Percentiles rank a stretch among this genome's conserved stretches.
phyloP scores from a whole-genome alignment of 2,888 invertebrate species.

The Aleiodes leptofemur region DNA sequence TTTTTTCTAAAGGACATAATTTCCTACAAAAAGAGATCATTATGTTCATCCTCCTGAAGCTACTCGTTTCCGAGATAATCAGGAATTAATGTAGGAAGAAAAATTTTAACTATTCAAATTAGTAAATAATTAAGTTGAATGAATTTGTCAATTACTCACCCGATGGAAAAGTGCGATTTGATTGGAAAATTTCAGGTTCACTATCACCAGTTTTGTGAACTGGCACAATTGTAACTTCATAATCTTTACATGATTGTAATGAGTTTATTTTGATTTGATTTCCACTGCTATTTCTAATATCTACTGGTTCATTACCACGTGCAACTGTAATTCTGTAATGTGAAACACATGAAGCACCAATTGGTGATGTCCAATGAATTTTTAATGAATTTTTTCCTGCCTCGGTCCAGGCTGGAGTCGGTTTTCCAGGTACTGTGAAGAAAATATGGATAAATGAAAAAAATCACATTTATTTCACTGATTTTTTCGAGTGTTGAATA shows the following conservation, averaged over 20 bases:
- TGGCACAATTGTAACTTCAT: slow-evolving; percentile 58
- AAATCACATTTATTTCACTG: no score
- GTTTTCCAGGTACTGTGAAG: slow-evolving; percentile 58
- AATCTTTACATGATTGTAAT: slow-evolving; percentile 61
- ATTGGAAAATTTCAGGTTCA: slow-evolving; percentile 38
- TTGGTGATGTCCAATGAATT: slow-evolving; percentile 62
- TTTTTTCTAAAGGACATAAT: no score
- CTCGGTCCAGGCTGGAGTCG: slow-evolving; percentile 46
- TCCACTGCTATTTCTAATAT: slow-evolving; percentile 17
- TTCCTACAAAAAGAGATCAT: no score
- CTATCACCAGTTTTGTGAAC: slow-evolving; percentile 57
- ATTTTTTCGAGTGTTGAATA: no score
- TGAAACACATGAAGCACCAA: slow-evolving; percentile 60
- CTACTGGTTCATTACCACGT: slow-evolving; percentile 31
- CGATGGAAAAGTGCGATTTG: slow-evolving; percentile 50
- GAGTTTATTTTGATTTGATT: slow-evolving; percentile 54
- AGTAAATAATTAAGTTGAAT: no score
- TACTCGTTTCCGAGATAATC: no score
- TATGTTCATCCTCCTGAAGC: no score
- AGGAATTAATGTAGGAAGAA: no score
- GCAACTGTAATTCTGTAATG: slow-evolving; percentile 59
- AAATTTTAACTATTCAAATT: no score
- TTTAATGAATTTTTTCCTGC: slow-evolving; percentile 55
- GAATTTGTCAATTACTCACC: background rate
- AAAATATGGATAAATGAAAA: slow-evolving; percentile 9